Evolutionary conservation across 1,140 invertebrate genomes (phyloP).

Genomic region (Diplogasteroides magnus): DNA sequence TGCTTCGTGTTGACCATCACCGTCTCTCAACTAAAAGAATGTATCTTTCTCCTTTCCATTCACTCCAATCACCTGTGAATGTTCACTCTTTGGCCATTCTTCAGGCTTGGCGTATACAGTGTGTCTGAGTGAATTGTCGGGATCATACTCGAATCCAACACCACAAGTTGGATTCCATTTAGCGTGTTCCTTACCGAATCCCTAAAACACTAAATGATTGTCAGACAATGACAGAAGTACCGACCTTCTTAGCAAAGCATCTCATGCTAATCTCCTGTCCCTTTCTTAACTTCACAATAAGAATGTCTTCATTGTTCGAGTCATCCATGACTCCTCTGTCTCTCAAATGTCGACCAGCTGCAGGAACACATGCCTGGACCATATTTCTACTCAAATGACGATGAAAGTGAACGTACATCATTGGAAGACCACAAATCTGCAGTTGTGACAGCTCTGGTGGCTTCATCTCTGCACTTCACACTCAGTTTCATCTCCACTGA

Average conservation of each 20-base stretch:
- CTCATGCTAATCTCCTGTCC: constrained; percentile 91
- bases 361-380: constrained; percentile 69
- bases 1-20: constrained; percentile 84
- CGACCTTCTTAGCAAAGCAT: constrained; percentile 79
- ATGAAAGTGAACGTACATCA: neutral
- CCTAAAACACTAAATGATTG: constrained; percentile 46
- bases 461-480: constrained; percentile 86
- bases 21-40: constrained; percentile 86
- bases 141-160: constrained; percentile 98
- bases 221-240: constrained; percentile 1
- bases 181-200: constrained; percentile 98
- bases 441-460: constrained; percentile 89
- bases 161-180: constrained; percentile 99
- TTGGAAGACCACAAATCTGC: constrained; percentile 2
- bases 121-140: constrained; percentile 92
- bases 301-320: constrained; percentile 66
- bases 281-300: constrained; percentile 94
- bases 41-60: too few relatives aligned
- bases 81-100: constrained; percentile 96
- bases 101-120: constrained; percentile 94
- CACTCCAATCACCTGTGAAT: neutral
- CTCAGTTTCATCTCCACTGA: constrained; percentile 95
- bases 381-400: constrained; percentile 66
- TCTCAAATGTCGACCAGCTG: neutral
- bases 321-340: constrained; percentile 4